Evolutionary conservation across 2,113 vertebrate genomes (phyloP), one percentile per base, ranked within the genome.

Genomic region (Tyto alba): DNA sequence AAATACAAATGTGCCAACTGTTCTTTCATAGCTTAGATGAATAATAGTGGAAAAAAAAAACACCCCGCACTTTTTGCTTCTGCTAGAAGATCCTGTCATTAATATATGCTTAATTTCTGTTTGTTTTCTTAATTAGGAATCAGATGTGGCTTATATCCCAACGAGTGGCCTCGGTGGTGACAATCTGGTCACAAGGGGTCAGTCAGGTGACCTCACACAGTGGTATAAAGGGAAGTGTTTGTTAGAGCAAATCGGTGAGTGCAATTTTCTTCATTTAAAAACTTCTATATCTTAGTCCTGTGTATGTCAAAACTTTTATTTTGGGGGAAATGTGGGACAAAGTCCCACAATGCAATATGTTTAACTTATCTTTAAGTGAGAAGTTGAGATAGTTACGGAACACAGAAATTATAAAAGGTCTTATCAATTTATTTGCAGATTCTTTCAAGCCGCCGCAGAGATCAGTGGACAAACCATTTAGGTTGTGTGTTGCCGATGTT

Each of bases 111-210:
- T 78, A 78, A 57, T 7, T 71, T 90, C 85, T 57, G 59, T 79
- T 66, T 76, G 23, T 94, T 97, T 92, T 96, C 80, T 92, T 95
- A 90, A 95, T 48, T 94, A 99, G 99, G 99, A 99, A 52, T 99
- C 98, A 43, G 99, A 99, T 97, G 99, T 99, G 62, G 99, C 98
- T 97, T 99, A 99, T 98, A 97, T 99, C 95, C 99, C 99, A 68
- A 99, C 99, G 20, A 99, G 99, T 90, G 99, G 99, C 68, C 98
- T 99, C 79, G 99, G 99, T 76, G 99, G 99, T 92, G 99, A 99
- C 97, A 99, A 99, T 97, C 98, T 99, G 63, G 95, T 98, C 63
- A 98, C 97, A 85, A 98, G 96, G 94, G 94, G 99, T 96, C 97
- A 98, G 81, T 98, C 98, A 45, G 94, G 98, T 78, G 98, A 99